phyloP scores from a whole-genome alignment of 2,888 invertebrate species.

The Perizoma affinitatum region DNA sequence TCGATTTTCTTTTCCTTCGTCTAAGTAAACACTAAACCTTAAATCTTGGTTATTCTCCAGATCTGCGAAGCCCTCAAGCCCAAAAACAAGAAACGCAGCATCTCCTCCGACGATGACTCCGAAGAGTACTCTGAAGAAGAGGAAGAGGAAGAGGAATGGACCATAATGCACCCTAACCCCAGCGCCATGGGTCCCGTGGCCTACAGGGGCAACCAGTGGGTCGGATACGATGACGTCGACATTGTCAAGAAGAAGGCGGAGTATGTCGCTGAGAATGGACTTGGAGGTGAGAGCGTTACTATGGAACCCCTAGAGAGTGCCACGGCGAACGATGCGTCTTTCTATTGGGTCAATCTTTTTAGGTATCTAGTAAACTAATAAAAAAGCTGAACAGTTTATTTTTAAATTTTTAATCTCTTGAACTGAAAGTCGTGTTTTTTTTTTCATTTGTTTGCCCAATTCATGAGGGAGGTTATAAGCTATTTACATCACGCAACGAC shows the following conservation, averaged over 20 bases:
- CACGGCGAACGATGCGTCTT: too few relatives aligned
- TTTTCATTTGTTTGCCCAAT: too few relatives aligned
- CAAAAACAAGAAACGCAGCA: slow-evolving; percentile 61
- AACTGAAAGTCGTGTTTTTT: too few relatives aligned
- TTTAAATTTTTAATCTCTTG: too few relatives aligned
- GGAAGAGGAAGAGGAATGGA: slow-evolving; percentile 86
- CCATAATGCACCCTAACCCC: slow-evolving; percentile 91
- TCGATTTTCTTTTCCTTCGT: too few relatives aligned
- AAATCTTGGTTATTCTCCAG: slow-evolving; percentile 65
- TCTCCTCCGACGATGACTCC: slow-evolving; percentile 59
- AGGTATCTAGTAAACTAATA: too few relatives aligned
- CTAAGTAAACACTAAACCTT: background rate
- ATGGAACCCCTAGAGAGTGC: too few relatives aligned
- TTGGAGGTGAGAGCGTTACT: slow-evolving; percentile 86
- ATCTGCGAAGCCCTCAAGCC: slow-evolving; percentile 91
- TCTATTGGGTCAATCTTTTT: too few relatives aligned
- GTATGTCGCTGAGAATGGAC: slow-evolving; percentile 92
- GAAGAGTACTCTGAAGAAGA: slow-evolving; percentile 84
- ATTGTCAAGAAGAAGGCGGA: slow-evolving; percentile 92
- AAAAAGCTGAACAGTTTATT: too few relatives aligned
- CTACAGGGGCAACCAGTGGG: slow-evolving; percentile 93
- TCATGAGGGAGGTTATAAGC: too few relatives aligned
- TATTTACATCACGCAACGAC: too few relatives aligned
- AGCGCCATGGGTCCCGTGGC: slow-evolving; percentile 96
- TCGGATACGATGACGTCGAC: slow-evolving; percentile 94